phyloP scores from a whole-genome alignment of 2,113 vertebrate genomes.

The Aegithalos caudatus region DNA sequence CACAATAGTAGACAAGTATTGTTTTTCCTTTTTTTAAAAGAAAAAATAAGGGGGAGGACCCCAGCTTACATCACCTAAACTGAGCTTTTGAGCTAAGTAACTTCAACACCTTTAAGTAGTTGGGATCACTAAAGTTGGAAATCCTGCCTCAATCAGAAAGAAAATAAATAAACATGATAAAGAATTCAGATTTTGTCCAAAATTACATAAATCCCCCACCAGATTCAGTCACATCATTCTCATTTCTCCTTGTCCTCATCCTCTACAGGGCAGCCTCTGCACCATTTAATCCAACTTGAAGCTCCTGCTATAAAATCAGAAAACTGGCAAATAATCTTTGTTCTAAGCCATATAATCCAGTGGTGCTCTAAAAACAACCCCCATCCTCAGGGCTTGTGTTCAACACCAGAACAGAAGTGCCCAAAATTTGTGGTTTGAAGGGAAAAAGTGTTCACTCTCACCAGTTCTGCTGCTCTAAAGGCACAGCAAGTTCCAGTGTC shows the following conservation, averaged over 20 bases:
- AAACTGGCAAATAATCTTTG: not conserved
- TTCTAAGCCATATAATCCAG: not conserved
- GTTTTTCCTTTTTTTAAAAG: not conserved
- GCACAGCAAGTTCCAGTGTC: not conserved
- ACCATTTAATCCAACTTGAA: not conserved
- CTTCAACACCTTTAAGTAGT: not conserved
- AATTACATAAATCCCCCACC: not conserved
- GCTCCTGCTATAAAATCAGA: not conserved
- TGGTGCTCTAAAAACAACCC: not conserved
- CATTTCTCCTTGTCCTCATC: not conserved
- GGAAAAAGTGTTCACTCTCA: not conserved
- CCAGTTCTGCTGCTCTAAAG: not conserved
- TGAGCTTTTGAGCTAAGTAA: not conserved
- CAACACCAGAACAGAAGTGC: not conserved
- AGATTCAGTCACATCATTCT: not conserved
- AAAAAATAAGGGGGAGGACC: rapidly evolving
- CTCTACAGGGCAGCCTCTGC: not conserved
- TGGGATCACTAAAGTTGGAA: not conserved
- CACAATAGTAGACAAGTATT: not conserved
- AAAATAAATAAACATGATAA: not conserved
- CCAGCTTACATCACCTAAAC: not conserved
- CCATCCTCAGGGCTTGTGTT: not conserved
- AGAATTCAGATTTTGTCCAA: not conserved
- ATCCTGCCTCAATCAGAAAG: not conserved
- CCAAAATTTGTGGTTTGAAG: not conserved